Evolutionary conservation across 2,888 invertebrate genomes (phyloP).

Genomic region (Rhingia rostrata): DNA sequence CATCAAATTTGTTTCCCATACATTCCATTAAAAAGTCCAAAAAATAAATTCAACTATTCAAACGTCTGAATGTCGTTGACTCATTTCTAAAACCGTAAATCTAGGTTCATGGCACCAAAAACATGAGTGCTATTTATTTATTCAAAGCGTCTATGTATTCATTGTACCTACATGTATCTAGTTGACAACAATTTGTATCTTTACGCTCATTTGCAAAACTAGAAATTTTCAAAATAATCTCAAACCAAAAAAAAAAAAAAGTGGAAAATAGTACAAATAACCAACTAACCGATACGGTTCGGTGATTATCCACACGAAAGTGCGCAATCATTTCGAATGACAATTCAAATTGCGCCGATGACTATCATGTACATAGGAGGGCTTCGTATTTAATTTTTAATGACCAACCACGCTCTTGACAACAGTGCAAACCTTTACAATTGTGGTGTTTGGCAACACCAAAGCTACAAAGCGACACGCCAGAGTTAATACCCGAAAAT

Average conservation of each 20-base stretch:
- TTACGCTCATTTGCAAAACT: neutral
- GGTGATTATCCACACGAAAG: conserved; percentile 46
- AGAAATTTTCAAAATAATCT: conserved; percentile 23
- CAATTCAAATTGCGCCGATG: conserved; percentile 45
- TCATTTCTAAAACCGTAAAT: too few species aligned
- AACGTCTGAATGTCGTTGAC: too few species aligned
- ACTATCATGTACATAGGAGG: conserved; percentile 16
- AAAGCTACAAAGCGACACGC: conserved; percentile 25
- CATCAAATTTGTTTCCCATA: too few species aligned
- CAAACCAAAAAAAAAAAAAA: conserved; percentile 1
- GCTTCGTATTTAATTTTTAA: conserved; percentile 22
- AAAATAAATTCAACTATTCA: too few species aligned
- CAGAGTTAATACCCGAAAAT: conserved; percentile 44
- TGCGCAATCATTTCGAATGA: conserved; percentile 60
- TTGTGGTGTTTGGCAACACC: neutral
- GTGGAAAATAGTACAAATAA: conserved; percentile 1
- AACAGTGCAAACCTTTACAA: conserved; percentile 35
- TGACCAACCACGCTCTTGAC: conserved; percentile 25
- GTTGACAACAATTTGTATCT: too few species aligned
- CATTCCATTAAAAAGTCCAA: too few species aligned
- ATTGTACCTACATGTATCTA: too few species aligned
- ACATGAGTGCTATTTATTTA: too few species aligned
- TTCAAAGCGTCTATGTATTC: too few species aligned
- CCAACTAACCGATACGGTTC: conserved; percentile 45
- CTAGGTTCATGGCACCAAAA: too few species aligned